phyloP scores from a whole-genome alignment of 1,140 invertebrate genomes.

The Antheraea pernyi region DNA sequence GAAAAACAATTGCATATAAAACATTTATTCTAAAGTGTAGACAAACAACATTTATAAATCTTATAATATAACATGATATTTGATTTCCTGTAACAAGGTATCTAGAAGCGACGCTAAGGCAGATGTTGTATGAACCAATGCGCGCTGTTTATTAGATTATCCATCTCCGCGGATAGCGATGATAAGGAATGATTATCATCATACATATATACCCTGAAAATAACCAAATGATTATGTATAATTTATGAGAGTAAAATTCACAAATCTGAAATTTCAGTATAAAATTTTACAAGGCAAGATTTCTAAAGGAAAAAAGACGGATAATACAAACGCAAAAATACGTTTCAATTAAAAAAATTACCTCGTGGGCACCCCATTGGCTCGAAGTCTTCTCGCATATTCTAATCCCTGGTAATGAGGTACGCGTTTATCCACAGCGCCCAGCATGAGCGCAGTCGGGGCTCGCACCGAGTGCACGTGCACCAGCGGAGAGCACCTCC shows the following conservation, averaged over 20 bases:
- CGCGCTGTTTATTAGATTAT: slow-evolving; percentile 83
- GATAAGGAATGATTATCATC: slow-evolving; percentile 86
- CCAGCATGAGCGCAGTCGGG: slow-evolving; percentile 90
- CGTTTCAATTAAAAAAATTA: slow-evolving; percentile 41
- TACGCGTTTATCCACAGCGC: slow-evolving; percentile 91
- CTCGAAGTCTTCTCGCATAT: slow-evolving; percentile 84
- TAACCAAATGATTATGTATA: too few relatives aligned
- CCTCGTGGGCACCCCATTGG: slow-evolving; percentile 82
- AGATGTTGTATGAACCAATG: slow-evolving; percentile 82
- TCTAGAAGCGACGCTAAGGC: background rate
- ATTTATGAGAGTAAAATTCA: too few relatives aligned
- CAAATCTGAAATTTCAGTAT: too few relatives aligned
- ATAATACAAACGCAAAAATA: slow-evolving; percentile 13
- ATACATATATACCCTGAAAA: slow-evolving; percentile 84
- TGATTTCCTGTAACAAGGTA: background rate
- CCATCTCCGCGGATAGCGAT: slow-evolving; percentile 82
- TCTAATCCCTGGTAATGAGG: slow-evolving; percentile 86
- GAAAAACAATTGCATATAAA: background rate
- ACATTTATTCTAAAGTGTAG: background rate
- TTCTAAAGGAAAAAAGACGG: too few relatives aligned
- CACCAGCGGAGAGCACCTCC: slow-evolving; percentile 82
- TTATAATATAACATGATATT: background rate
- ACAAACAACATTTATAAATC: slow-evolving; percentile 1
- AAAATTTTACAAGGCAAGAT: too few relatives aligned
- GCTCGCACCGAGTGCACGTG: slow-evolving; percentile 86